phyloP scores from a whole-genome alignment of 2,888 invertebrate species.

The Pinctada fucata region DNA sequence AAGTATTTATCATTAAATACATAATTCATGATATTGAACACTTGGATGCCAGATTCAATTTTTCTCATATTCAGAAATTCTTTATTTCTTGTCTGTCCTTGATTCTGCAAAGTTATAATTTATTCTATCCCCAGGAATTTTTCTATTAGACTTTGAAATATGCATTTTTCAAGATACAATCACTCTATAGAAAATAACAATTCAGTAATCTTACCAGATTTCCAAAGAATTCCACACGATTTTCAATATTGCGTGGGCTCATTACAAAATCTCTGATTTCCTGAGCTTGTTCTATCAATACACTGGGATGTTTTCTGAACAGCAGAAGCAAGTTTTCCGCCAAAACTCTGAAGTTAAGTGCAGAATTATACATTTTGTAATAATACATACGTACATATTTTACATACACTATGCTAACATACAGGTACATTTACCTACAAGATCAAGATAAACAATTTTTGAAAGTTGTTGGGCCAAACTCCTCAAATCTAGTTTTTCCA shows the following conservation, averaged over 20 bases:
- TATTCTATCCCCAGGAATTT: too few species aligned
- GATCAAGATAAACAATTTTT: background rate
- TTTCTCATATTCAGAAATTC: too few species aligned
- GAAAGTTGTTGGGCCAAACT: background rate
- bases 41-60: too few species aligned
- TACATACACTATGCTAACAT: background rate
- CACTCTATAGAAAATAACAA: too few species aligned
- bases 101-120: too few species aligned
- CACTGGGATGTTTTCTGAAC: conserved; percentile 61
- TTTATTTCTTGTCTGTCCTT: too few species aligned
- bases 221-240: conserved; percentile 65
- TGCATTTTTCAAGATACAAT: too few species aligned
- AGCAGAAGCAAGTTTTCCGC: conserved; percentile 61
- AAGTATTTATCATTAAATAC: too few species aligned
- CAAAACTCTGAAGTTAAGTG: conserved; percentile 56
- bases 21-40: too few species aligned
- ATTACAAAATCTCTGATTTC: conserved; percentile 69
- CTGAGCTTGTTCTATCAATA: conserved; percentile 57
- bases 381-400: background rate
- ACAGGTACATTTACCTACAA: background rate
- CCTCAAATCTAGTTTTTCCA: too few species aligned
- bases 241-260: conserved; percentile 60
- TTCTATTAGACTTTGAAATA: too few species aligned
- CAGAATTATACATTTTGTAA: too few species aligned
- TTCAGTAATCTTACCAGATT: conserved; percentile 58